phyloP scores from a whole-genome alignment of 2,113 vertebrate species.

The Indicator maculatus region DNA sequence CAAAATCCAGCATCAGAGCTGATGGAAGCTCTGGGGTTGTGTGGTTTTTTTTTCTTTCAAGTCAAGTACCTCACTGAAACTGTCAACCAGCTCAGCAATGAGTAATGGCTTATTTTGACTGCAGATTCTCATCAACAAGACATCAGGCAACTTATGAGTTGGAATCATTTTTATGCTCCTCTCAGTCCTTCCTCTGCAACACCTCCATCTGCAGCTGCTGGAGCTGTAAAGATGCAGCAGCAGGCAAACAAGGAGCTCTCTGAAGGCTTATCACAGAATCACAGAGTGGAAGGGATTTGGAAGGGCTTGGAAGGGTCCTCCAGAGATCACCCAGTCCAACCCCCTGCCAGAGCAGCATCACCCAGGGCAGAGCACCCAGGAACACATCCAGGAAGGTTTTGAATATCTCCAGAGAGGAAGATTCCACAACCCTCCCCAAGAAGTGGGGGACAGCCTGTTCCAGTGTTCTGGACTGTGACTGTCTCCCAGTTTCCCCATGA shows the following conservation, averaged over 20 bases:
- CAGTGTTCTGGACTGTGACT: no score
- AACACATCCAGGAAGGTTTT: no score
- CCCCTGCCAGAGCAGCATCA: no score
- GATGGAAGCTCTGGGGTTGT: not conserved
- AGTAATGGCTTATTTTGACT: conserved; percentile 8
- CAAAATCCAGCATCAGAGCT: not conserved
- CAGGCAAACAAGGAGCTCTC: not conserved
- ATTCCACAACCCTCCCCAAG: no score
- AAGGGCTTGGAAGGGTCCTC: no score
- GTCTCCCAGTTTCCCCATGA: no score
- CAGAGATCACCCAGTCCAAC: no score
- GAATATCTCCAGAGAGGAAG: no score
- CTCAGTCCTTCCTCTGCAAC: not conserved
- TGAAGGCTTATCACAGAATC: not conserved
- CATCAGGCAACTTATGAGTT: not conserved
- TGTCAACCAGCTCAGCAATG: not conserved
- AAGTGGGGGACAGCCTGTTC: no score
- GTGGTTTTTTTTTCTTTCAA: not conserved
- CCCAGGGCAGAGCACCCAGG: no score
- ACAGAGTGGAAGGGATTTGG: no score
- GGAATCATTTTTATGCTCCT: not conserved
- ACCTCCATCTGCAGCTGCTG: not conserved
- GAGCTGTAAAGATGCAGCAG: not conserved
- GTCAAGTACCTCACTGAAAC: not conserved
- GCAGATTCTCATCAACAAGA: conserved; percentile 22